phyloP scores from a whole-genome alignment of 2,888 invertebrate genomes.

The Callosobruchus maculatus region DNA sequence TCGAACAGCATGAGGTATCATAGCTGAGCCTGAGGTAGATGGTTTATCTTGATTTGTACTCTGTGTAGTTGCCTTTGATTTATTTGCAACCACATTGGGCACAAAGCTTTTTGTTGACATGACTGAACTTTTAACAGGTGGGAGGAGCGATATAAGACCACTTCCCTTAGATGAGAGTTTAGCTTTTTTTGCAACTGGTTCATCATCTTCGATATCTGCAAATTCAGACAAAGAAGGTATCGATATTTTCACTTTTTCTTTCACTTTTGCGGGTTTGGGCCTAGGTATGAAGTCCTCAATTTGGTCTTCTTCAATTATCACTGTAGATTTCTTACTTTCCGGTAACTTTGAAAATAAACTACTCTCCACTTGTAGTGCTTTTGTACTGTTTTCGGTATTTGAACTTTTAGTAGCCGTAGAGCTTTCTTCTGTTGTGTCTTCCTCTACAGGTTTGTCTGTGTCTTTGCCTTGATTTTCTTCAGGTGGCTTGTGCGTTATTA shows the following conservation, averaged over 20 bases:
- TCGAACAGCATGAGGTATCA: slow-evolving; percentile 17
- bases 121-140: slow-evolving; percentile 34
- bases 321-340: slow-evolving; percentile 21
- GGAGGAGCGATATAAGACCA: slow-evolving; percentile 34
- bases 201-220: slow-evolving; percentile 25
- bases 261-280: slow-evolving; percentile 26
- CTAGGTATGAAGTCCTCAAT: slow-evolving; percentile 41
- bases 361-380: neutral
- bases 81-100: slow-evolving; percentile 27
- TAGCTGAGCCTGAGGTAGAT: neutral
- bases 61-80: slow-evolving; percentile 14
- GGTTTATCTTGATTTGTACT: slow-evolving; percentile 6
- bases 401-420: neutral
- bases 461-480: neutral
- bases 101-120: slow-evolving; percentile 33
- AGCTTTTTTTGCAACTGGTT: slow-evolving; percentile 25
- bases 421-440: neutral
- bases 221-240: slow-evolving; percentile 38
- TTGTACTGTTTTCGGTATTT: neutral
- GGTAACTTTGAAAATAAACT: slow-evolving; percentile 31
- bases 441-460: neutral
- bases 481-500: neutral
- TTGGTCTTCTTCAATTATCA: slow-evolving; percentile 28
- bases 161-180: slow-evolving; percentile 30
- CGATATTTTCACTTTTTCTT: slow-evolving; percentile 35